Evolutionary conservation across 2,113 vertebrate genomes (phyloP).

Genomic region (Gila orcuttii): DNA sequence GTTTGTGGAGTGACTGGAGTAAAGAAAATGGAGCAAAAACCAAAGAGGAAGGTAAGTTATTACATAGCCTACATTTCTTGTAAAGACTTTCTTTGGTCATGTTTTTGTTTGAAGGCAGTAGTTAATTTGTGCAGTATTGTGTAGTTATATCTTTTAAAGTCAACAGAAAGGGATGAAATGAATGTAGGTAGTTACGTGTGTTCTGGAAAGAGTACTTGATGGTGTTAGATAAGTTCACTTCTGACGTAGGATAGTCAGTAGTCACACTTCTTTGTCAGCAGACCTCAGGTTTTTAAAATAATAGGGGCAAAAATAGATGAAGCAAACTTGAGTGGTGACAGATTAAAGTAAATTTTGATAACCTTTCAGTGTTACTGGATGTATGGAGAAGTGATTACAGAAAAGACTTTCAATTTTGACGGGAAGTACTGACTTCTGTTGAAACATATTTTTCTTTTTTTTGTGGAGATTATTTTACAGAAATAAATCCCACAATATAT

Average conservation of each 20-base stretch:
- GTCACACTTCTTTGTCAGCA: slow-evolving; percentile 9
- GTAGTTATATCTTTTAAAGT: not conserved
- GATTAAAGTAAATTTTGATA: not conserved
- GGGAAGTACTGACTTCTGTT: not conserved
- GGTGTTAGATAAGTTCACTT: slow-evolving; percentile 40
- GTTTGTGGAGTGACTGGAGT: slow-evolving; percentile 76
- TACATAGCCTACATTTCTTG: not conserved
- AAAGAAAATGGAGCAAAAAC: slow-evolving; percentile 54
- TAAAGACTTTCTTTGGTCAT: not conserved
- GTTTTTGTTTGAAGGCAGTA: slow-evolving; percentile 1
- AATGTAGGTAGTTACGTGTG: not conserved
- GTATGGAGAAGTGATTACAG: not conserved
- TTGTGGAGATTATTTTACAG: not conserved
- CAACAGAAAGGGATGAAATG: not conserved
- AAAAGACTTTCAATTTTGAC: not conserved
- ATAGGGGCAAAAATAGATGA: not conserved
- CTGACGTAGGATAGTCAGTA: not conserved
- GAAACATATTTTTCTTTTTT: not conserved
- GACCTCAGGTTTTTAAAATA: not conserved
- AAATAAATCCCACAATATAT: not conserved
- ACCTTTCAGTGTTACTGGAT: not conserved
- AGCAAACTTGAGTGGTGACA: not conserved
- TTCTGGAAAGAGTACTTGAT: slow-evolving; percentile 43
- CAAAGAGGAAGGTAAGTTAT: slow-evolving; percentile 72
- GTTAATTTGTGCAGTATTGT: not conserved